Conservation (phyloP, 2,888 invertebrate species). For the Dendrolimus houi region DNA sequence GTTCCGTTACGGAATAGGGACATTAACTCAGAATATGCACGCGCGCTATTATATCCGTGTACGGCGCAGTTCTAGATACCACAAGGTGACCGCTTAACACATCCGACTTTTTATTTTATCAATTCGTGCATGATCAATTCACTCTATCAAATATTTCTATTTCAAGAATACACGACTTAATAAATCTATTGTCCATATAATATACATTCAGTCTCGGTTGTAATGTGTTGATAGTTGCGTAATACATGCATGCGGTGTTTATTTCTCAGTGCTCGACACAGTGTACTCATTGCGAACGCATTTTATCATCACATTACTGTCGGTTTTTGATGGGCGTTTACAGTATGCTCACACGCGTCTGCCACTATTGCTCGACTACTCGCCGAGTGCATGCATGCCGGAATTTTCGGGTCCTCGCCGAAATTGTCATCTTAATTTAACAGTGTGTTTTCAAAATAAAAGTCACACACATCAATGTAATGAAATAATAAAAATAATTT, state of each 20-base stretch:
- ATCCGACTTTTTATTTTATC: conserved; percentile 8
- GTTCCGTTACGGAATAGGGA: conserved; percentile 35
- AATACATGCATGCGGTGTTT: conserved; percentile 6
- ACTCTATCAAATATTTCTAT: conserved; percentile 12
- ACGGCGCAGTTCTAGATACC: too few relatives aligned
- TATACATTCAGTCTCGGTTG: conserved; percentile 26
- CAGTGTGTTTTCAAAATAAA: too few relatives aligned
- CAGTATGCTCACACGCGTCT: not conserved
- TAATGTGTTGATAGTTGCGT: conserved; percentile 7
- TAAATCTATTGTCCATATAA: conserved; percentile 17
- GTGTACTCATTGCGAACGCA: conserved; percentile 1
- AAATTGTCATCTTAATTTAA: too few relatives aligned
- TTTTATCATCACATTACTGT: conserved; percentile 6
- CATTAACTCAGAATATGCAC: conserved; percentile 19
- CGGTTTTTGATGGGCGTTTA: conserved; percentile 3
- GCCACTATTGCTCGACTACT: not conserved
- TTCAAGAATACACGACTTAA: conserved; percentile 10
- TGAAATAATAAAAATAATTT: too few relatives aligned
- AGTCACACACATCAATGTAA: too few relatives aligned
- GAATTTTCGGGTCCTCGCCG: too few relatives aligned
- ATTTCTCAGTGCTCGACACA: conserved; percentile 1
- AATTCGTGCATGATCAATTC: conserved; percentile 28
- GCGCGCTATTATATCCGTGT: conserved; percentile 3
- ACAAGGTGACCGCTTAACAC: conserved; percentile 6
- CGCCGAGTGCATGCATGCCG: not conserved